Base-by-base conservation (phyloP, 2,797 vertebrate genomes). In the Lutra lutra region DNA sequence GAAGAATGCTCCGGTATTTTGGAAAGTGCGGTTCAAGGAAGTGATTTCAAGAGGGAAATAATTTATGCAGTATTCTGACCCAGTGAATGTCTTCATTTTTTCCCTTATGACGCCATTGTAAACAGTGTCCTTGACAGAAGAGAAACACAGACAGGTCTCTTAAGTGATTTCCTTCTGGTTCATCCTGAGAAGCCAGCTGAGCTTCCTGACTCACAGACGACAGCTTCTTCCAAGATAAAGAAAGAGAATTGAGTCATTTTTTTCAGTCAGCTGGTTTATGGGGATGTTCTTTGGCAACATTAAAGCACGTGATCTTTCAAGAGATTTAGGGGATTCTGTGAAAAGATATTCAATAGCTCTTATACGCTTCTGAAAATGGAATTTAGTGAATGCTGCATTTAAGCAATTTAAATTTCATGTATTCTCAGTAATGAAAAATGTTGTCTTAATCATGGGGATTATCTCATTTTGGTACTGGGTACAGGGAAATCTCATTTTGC, bases 181-280 rank as follows among this genome's bases (percentile, higher is more conserved):
- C 54, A 77, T 89, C 64, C 72, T 72, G 40, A 91, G 79, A 86
- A 86, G 25, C 86, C 84, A 60, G 64, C 78, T 5, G 88, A 94
- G 78, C 84, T 92, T 96, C 89, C 78, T 96, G 96, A 96, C 93
- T 96, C 93, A 96, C 10, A 15, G 82, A 79, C 60, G 62, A 48
- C 68, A 60, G 58, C 46, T 92, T 38, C 96, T 96, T 95, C 86
- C 90, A 35, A 86, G 79, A 95, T 58, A 75, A 90, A 78, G 75
- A 96, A 90, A 78, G 75, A 96, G 66, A 54, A 35, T 29, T 94
- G 92, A 97, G 68, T 96, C 85, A 90, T 89, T 91, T 96, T 64
- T 86, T 79, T 84, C 35, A 86, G 68, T 93, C 89, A 91, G 38
- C 43, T 94, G 64, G 14, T 68, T 94, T 73, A 23, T 82, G 43